Evolutionary conservation across 2,797 vertebrate species (phyloP).

Genomic region (Manis crassicaudata): DNA sequence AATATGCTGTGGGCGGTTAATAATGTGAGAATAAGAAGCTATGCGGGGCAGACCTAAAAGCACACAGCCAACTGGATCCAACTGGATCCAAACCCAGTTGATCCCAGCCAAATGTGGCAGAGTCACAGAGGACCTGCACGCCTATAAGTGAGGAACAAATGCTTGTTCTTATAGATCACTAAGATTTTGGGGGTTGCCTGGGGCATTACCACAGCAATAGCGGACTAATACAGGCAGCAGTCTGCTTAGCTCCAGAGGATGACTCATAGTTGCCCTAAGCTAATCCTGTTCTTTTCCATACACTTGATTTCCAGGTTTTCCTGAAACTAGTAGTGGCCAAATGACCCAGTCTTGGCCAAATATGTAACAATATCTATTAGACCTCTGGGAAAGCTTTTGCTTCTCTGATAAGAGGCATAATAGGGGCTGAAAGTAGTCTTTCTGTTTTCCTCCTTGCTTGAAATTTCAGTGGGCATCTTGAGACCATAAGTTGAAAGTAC

Average conservation of each 20-base stretch:
- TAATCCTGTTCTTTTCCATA: conserved; percentile 17
- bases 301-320: not conserved
- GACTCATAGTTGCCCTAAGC: not conserved
- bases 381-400: not conserved
- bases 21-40: not conserved
- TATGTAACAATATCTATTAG: not conserved
- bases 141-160: not conserved
- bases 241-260: not conserved
- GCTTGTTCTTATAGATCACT: not conserved
- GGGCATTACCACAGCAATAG: not conserved
- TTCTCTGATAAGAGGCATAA: not conserved
- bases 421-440: not conserved
- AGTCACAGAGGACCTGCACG: not conserved
- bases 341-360: not conserved
- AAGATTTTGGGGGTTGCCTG: not conserved
- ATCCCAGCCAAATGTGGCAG: not conserved
- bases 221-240: not conserved
- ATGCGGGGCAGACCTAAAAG: not conserved
- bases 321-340: not conserved
- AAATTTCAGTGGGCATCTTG: not conserved
- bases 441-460: not conserved
- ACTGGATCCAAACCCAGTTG: not conserved
- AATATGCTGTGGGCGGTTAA: not conserved
- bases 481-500: not conserved
- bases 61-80: not conserved